A percentile compares a stretch with the other conserved stretches of the same genome.
These are phyloP conservation scores for Mimachlamys varia DNA, from an alignment of 2,888 invertebrate genomes.

Conservation along the genomic window DNA sequence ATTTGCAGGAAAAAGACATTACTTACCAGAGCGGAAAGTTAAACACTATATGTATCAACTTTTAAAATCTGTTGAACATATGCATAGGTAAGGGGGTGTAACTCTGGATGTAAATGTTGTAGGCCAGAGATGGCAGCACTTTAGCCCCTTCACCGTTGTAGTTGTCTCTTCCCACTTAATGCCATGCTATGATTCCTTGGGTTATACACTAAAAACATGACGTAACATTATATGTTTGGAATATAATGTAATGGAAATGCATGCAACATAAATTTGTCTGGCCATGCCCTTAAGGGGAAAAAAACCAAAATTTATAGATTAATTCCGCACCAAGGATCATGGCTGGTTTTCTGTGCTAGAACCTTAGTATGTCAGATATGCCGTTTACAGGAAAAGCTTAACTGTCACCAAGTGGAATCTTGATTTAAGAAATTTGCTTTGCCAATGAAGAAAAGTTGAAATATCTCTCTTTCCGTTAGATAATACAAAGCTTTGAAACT, in stretches of 20 bases:
- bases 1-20: constrained; percentile 76
- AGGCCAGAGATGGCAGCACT: constrained; percentile 20
- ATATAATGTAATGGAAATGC: neutral
- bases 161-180: neutral
- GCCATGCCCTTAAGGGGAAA: too few species aligned
- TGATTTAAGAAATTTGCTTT: neutral
- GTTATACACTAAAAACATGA: neutral
- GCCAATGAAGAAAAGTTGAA: neutral
- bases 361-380: neutral
- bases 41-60: constrained; percentile 86
- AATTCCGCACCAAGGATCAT: neutral
- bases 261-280: too few species aligned
- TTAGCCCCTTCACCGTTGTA: neutral
- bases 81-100: constrained; percentile 81
- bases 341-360: neutral
- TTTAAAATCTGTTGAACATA: constrained; percentile 85
- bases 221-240: neutral
- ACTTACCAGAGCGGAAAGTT: constrained; percentile 83
- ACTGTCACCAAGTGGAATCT: neutral
- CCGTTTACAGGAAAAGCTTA: neutral
- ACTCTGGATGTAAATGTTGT: neutral
- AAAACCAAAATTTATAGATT: neutral
- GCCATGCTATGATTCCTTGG: neutral
- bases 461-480: too few species aligned
- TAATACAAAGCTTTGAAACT: neutral